Base-by-base conservation (phyloP, 2,797 vertebrate species). In the Neosilurus mollespiculum region DNA sequence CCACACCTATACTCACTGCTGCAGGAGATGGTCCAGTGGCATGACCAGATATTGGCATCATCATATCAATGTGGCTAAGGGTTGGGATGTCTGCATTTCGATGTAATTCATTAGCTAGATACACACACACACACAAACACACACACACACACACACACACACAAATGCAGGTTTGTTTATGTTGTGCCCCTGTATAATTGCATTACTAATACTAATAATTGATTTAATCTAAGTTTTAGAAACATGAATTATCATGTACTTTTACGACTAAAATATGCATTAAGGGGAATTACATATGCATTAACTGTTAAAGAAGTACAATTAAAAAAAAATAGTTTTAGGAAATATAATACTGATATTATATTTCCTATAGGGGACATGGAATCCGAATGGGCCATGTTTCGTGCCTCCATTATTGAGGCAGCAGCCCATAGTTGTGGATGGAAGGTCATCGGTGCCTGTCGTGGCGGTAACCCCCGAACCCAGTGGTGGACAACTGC, bases 1-100 rank as follows among this genome's bases (percentile, higher is more conserved):
- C 64, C 14, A 69, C 12, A 49, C 14, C 34, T 3, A 54, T 59
- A 59, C 61, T 77, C 66, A 78, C 37, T 54, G 76, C 56, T 22
- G 86, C 30, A 10, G 90, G 81, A 30, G 77, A 82, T 1, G 87
- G 87, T 62, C 89, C 89, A 9, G 72, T 64, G 53, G 64, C 49
- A 16, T 62, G 30, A 54, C 37, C 34, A 78, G 65, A 58, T 59
- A 91, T 85, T 20, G 92, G 89, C 15, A 88, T 88, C 54, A 95
- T 90, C 79, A 89, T 92, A 49, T 93, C 92, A 82, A 93, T 84
- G 18, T 93, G 91, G 34, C 92, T 93, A 82, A 94, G 89, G 70
- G 94, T 91, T n/a, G 94, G 93, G 78, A 95, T 94, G 69, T 94
- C 93, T 24, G 92, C 71, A n/a, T 94, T 90, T 90, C 93, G 91